These are phyloP conservation scores for Hemibates koningsi DNA, from an alignment of 2,113 vertebrate genomes.

Conservation along the genomic window DNA sequence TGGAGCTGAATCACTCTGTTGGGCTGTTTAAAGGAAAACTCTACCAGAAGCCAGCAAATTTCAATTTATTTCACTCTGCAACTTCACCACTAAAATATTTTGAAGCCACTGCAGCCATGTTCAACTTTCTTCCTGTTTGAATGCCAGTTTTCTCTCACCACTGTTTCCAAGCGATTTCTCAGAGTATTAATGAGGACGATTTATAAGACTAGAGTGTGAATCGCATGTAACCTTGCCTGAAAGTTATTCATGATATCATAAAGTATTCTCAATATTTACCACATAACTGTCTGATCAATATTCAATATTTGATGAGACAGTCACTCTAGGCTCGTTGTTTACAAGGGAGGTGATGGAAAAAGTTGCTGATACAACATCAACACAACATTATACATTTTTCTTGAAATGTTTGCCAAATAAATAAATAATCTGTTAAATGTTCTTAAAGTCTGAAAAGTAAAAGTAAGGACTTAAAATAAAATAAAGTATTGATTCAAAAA, in stretches of 20 bases:
- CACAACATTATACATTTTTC: neutral
- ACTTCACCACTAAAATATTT: neutral
- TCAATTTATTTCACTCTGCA: neutral
- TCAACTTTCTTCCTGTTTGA: neutral
- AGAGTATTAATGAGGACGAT: neutral
- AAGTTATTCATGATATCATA: neutral
- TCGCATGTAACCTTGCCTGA: neutral
- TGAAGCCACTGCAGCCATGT: neutral
- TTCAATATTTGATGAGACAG: neutral
- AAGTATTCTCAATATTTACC: neutral
- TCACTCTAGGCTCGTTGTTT: neutral
- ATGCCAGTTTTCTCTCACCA: neutral
- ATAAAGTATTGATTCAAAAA: neutral
- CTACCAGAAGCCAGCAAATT: neutral
- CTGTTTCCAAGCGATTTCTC: neutral
- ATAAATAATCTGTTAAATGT: neutral
- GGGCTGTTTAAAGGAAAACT: neutral
- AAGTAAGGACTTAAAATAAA: neutral
- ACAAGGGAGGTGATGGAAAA: neutral
- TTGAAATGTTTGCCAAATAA: neutral
- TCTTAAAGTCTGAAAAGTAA: neutral
- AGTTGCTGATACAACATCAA: neutral
- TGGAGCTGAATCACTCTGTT: neutral
- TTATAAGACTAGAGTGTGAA: neutral
- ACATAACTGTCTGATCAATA: neutral